Conservation (phyloP, 2,113 vertebrate genomes). For the Crotalus horridus region DNA sequence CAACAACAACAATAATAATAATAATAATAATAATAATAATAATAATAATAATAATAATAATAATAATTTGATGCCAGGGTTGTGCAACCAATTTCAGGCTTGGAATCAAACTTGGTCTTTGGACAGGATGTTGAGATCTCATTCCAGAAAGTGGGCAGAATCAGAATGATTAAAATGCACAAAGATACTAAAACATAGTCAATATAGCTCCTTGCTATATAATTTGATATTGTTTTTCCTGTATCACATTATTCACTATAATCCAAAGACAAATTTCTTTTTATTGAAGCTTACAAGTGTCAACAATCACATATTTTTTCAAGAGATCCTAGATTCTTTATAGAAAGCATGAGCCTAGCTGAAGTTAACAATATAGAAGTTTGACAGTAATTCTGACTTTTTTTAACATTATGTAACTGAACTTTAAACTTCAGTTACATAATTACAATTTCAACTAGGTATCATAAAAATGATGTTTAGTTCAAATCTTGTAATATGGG, state of each 20-base stretch:
- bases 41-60: too few relatives aligned
- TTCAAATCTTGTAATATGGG: not conserved
- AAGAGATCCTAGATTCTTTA: not conserved
- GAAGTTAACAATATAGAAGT: not conserved
- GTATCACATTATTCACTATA: not conserved
- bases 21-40: too few relatives aligned
- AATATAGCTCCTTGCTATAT: not conserved
- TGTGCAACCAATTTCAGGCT: not conserved
- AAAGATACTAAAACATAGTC: not conserved
- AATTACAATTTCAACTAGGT: not conserved
- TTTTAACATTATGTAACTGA: not conserved
- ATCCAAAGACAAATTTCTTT: not conserved
- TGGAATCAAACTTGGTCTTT: not conserved
- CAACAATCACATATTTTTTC: not conserved
- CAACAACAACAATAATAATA: too few relatives aligned
- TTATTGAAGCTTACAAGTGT: not conserved
- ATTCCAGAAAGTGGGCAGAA: not conserved
- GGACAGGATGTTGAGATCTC: not conserved
- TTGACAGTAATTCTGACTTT: not conserved
- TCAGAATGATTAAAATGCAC: not conserved
- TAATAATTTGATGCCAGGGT: not conserved
- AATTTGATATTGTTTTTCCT: not conserved
- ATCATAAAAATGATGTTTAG: not conserved
- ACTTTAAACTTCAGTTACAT: not conserved
- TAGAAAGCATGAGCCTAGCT: not conserved